phyloP scores from a whole-genome alignment of 2,113 vertebrate genomes.

The Otis tarda region DNA sequence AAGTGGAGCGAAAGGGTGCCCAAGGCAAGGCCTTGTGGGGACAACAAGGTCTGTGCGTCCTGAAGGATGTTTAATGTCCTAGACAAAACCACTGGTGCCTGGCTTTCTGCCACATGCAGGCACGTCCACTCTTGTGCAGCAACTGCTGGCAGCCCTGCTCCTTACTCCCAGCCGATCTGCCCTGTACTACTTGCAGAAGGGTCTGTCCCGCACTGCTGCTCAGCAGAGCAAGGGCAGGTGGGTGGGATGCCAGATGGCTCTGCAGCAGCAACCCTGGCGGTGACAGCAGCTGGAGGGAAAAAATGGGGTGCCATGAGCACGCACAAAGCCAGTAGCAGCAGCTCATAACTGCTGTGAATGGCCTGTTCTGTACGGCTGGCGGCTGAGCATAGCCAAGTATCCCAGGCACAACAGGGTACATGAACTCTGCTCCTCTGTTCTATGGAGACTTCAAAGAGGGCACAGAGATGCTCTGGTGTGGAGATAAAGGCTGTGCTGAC shows the following conservation, averaged over 20 bases:
- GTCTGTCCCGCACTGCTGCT: not conserved
- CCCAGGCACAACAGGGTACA: rapidly evolving
- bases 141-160: not conserved
- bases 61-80: not conserved
- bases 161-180: not conserved
- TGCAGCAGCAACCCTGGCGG: not conserved
- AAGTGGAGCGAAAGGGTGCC: rapidly evolving
- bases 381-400: rapidly evolving
- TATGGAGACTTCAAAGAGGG: not conserved
- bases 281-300: not conserved
- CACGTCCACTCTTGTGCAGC: not conserved
- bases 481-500: not conserved
- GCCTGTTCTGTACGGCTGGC: rapidly evolving
- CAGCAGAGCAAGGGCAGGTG: not conserved
- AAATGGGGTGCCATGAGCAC: not conserved
- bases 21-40: not conserved
- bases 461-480: not conserved
- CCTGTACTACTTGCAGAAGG: too few species aligned
- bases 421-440: not conserved
- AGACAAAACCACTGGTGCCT: not conserved
- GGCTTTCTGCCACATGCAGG: not conserved
- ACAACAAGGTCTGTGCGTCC: not conserved
- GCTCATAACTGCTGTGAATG: not conserved
- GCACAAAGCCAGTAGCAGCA: rapidly evolving
- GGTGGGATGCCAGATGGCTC: not conserved